A percentile compares a stretch with the other conserved stretches of the same genome.
Evolutionary conservation across 2,888 invertebrate species (phyloP).

Genomic region (Cephus spinipes): DNA sequence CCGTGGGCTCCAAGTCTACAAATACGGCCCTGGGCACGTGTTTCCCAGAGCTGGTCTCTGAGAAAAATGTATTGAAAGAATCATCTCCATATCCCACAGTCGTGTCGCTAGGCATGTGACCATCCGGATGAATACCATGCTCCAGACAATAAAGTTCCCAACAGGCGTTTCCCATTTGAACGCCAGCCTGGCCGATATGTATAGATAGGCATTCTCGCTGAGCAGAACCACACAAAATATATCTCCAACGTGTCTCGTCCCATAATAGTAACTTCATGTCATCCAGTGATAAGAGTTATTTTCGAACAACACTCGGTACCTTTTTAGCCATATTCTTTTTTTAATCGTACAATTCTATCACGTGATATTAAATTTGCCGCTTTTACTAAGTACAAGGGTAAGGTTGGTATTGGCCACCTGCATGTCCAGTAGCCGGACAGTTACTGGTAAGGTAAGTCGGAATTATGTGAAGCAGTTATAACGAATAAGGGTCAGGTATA

Average conservation of each 20-base stretch:
- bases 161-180: conserved; percentile 89
- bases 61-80: conserved; percentile 84
- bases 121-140: conserved; percentile 87
- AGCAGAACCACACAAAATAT: conserved; percentile 31
- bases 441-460: not conserved
- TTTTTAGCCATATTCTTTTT: conserved; percentile 41
- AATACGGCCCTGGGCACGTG: conserved; percentile 91
- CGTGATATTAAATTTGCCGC: not conserved
- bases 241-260: not conserved
- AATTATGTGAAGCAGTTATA: not conserved
- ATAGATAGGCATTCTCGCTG: conserved; percentile 90
- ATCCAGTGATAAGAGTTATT: not conserved
- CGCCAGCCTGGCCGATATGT: conserved; percentile 88
- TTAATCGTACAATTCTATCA: not conserved
- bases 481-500: not conserved
- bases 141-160: conserved; percentile 90
- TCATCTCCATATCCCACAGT: conserved; percentile 79
- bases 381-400: not conserved
- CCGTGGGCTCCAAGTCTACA: conserved; percentile 93
- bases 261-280: not conserved
- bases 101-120: conserved; percentile 88
- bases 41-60: conserved; percentile 81
- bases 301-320: conserved; percentile 26
- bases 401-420: not conserved
- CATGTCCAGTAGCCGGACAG: not conserved